These are phyloP conservation scores for Paradoxurus hermaphroditus DNA, from an alignment of 2,113 vertebrate genomes.

Conservation along the genomic window DNA sequence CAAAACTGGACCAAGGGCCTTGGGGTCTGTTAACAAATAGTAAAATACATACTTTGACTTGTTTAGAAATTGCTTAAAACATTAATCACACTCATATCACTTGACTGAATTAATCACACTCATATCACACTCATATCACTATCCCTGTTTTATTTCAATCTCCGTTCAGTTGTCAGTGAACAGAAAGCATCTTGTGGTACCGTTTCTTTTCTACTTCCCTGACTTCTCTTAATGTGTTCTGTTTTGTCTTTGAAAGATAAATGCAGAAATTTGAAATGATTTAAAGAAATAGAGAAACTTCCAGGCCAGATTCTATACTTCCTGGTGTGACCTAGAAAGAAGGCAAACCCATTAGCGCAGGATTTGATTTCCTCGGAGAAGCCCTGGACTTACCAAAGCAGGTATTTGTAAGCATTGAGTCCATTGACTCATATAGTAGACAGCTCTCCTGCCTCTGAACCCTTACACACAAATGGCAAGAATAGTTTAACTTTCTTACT, in stretches of 20 bases:
- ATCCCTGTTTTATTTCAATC: background rate
- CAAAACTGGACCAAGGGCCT: background rate
- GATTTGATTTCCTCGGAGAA: conserved; percentile 30
- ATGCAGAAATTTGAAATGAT: background rate
- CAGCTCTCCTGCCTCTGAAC: background rate
- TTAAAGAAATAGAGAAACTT: conserved; percentile 14
- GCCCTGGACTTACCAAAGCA: background rate
- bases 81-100: background rate
- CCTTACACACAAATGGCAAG: background rate
- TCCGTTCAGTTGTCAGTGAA: background rate
- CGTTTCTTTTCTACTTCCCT: background rate
- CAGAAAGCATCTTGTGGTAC: background rate
- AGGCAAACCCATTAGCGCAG: background rate
- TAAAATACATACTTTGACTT: background rate
- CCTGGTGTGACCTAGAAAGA: background rate
- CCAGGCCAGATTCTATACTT: background rate
- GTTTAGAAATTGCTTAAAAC: conserved; percentile 22
- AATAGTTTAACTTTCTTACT: background rate
- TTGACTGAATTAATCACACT: background rate
- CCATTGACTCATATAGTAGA: background rate
- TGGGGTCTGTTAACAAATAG: background rate
- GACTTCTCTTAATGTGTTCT: background rate
- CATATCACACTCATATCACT: background rate
- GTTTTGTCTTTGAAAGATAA: conserved; percentile 29
- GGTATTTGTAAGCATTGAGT: background rate